Evolutionary conservation across 2,888 invertebrate genomes (phyloP).

Genomic region (Drosophila fungiperda): DNA sequence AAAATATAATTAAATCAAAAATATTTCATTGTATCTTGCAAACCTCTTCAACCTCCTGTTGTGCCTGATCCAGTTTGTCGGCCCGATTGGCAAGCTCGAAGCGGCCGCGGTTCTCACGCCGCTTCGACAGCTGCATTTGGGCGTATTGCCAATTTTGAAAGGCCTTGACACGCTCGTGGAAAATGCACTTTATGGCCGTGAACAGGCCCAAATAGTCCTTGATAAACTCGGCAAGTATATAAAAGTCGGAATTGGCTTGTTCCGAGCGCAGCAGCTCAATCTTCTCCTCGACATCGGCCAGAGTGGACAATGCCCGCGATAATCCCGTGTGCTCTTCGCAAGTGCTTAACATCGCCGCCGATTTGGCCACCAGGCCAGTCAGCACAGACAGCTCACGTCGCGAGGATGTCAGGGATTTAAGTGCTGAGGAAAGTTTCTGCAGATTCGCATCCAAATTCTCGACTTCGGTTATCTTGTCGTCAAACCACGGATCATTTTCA

Average conservation of each 20-base stretch:
- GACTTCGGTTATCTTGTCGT: constrained; percentile 96
- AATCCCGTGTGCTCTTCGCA: constrained; percentile 97
- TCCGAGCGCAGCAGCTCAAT: constrained; percentile 94
- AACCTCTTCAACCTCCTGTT: constrained; percentile 97
- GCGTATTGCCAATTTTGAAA: constrained; percentile 99
- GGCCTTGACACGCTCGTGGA: constrained; percentile 90
- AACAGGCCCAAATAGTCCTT: constrained; percentile 97
- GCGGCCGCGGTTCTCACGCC: constrained; percentile 97
- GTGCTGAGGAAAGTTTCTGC: constrained; percentile 93
- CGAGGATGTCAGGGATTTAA: constrained; percentile 94
- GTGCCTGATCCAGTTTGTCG: constrained; percentile 95
- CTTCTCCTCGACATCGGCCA: constrained; percentile 94
- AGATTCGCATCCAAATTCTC: constrained; percentile 96
- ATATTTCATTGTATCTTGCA: constrained; percentile 8
- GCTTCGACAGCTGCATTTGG: constrained; percentile 96
- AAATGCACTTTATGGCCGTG: constrained; percentile 93
- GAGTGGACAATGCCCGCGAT: constrained; percentile 94
- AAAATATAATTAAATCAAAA: not conserved
- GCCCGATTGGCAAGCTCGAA: constrained; percentile 94
- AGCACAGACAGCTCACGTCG: constrained; percentile 92
- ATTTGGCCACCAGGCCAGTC: constrained; percentile 94
- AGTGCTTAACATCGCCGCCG: constrained; percentile 94
- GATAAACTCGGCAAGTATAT: constrained; percentile 95
- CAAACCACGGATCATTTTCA: constrained; percentile 99
- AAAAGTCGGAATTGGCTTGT: constrained; percentile 98